Percentiles rank a stretch among this genome's conserved stretches.
These are phyloP conservation scores for Nymphalis polychloros DNA, from an alignment of 2,888 invertebrate species.

Conservation along the genomic window DNA sequence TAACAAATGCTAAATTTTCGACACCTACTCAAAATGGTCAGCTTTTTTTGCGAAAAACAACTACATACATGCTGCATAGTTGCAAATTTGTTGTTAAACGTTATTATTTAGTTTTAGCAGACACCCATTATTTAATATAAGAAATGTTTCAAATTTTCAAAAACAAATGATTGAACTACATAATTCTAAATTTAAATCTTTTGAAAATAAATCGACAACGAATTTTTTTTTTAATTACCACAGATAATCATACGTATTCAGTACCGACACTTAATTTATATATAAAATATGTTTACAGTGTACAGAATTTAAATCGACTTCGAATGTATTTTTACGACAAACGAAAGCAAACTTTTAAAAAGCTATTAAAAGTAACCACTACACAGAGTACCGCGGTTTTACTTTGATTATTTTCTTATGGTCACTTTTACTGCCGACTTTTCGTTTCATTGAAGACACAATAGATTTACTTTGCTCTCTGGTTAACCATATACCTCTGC, in stretches of 20 bases:
- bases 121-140: too few relatives aligned
- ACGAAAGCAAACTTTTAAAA: conserved; percentile 43
- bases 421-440: conserved; percentile 23
- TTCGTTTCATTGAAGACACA: conserved; percentile 22
- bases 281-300: conserved; percentile 14
- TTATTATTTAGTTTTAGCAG: too few relatives aligned
- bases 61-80: too few relatives aligned
- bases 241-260: background rate
- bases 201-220: too few relatives aligned
- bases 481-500: conserved; percentile 21
- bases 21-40: too few relatives aligned
- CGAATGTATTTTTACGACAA: conserved; percentile 36
- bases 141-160: too few relatives aligned
- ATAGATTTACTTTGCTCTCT: conserved; percentile 20
- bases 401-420: conserved; percentile 35
- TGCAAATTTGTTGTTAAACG: too few relatives aligned
- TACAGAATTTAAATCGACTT: conserved; percentile 40
- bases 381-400: conserved; percentile 37
- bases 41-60: too few relatives aligned
- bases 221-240: background rate
- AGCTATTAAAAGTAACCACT: conserved; percentile 37
- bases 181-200: too few relatives aligned
- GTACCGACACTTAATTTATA: background rate
- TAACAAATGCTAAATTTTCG: too few relatives aligned
- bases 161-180: too few relatives aligned